A percentile compares a stretch with the other conserved stretches of the same genome.
Evolutionary conservation across 2,797 vertebrate species (phyloP).

Genomic region (Pampus argenteus): DNA sequence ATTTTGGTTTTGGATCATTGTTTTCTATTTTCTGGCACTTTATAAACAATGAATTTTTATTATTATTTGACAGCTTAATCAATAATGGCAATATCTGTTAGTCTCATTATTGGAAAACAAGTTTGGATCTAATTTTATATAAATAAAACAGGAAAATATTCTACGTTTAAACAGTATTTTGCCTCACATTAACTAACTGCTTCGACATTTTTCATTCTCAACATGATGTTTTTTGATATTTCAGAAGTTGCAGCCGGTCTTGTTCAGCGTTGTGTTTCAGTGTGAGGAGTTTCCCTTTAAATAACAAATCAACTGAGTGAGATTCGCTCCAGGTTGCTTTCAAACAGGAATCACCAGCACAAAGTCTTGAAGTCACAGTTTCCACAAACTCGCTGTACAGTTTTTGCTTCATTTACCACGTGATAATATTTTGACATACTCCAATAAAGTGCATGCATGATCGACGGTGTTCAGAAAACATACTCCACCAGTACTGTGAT

Average conservation of each 20-base stretch:
- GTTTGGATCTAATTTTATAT: too few relatives aligned
- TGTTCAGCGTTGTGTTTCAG: too few relatives aligned
- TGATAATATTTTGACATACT: conserved; percentile 72
- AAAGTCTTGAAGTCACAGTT: conserved; percentile 67
- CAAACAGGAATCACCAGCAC: conserved; percentile 56
- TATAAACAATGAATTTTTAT: too few relatives aligned
- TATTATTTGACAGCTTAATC: too few relatives aligned
- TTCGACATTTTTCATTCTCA: neutral
- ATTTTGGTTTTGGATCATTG: too few relatives aligned
- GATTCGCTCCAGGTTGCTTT: conserved; percentile 38
- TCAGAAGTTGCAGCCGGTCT: too few relatives aligned
- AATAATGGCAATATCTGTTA: too few relatives aligned
- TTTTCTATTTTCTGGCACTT: too few relatives aligned
- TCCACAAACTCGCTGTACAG: conserved; percentile 63
- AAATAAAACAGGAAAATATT: too few relatives aligned
- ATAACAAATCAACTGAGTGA: conserved; percentile 16
- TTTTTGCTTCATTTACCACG: conserved; percentile 67
- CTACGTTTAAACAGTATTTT: too few relatives aligned
- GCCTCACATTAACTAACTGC: neutral
- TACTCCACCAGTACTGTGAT: conserved; percentile 48
- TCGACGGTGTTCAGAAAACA: conserved; percentile 66
- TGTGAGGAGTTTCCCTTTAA: conserved; percentile 66
- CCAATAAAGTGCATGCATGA: conserved; percentile 83
- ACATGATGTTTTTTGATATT: neutral
- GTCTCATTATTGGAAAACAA: too few relatives aligned